Conservation (phyloP, 2,113 vertebrate genomes). For the Pedetes capensis region DNA sequence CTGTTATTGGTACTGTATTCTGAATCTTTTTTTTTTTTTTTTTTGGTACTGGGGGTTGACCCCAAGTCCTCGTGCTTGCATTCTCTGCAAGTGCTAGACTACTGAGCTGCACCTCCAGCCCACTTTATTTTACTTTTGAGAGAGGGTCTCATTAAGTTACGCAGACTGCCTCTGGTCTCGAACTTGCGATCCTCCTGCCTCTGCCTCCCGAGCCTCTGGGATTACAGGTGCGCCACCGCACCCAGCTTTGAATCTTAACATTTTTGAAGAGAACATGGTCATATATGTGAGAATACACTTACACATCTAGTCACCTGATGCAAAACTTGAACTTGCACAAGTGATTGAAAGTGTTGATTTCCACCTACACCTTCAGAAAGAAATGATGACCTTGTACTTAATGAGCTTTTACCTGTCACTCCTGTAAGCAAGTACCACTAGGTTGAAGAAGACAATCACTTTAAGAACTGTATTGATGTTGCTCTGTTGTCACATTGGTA, state of each 20-base stretch:
- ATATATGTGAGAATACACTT: constrained; percentile 6
- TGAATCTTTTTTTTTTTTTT: too few relatives aligned
- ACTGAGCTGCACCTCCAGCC: too few relatives aligned
- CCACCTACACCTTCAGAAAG: neutral
- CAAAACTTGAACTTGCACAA: neutral
- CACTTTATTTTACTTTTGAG: too few relatives aligned
- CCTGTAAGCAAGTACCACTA: neutral
- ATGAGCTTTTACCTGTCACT: neutral
- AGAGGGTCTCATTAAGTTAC: too few relatives aligned
- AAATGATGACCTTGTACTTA: neutral
- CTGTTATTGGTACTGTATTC: too few relatives aligned
- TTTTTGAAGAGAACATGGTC: neutral
- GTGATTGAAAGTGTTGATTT: neutral
- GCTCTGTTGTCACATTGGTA: neutral
- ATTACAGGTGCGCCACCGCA: too few relatives aligned
- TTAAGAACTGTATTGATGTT: neutral
- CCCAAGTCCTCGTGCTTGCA: too few relatives aligned
- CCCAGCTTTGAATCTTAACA: neutral
- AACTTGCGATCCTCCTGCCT: too few relatives aligned
- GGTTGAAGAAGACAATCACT: neutral
- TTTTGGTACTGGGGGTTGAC: too few relatives aligned
- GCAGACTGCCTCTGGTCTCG: too few relatives aligned
- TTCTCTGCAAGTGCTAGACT: too few relatives aligned
- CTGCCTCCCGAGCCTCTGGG: too few relatives aligned
- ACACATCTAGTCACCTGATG: constrained; percentile 23